Conservation (phyloP, 1,140 invertebrate genomes). For the Bombus haemorrhoidalis region DNA sequence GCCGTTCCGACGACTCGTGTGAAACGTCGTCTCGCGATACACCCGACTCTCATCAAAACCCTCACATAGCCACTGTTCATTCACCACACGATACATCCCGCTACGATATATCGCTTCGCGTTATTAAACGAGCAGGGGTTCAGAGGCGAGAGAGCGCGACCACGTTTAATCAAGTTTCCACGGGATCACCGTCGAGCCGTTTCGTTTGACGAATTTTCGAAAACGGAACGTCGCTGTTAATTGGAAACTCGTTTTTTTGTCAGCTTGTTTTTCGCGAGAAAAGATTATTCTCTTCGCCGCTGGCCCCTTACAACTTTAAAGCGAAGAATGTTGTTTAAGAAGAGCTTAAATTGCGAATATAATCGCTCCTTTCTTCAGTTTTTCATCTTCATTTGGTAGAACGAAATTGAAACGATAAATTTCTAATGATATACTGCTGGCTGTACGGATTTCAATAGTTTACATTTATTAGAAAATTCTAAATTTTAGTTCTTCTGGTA, state of each 20-base stretch:
- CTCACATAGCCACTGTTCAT: conserved; percentile 40
- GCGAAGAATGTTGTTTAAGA: background rate
- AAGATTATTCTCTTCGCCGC: background rate
- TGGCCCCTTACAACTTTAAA: background rate
- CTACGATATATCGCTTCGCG: conserved; percentile 25
- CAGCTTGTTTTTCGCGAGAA: background rate
- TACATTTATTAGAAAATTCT: too few relatives aligned
- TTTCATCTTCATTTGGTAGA: background rate
- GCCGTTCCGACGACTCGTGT: background rate
- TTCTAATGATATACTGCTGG: too few relatives aligned
- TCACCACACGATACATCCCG: conserved; percentile 48
- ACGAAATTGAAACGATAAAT: background rate
- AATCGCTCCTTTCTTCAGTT: background rate
- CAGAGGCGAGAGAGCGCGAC: background rate
- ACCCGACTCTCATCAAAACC: conserved; percentile 13
- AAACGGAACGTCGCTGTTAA: conserved; percentile 4
- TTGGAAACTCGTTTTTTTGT: conserved; percentile 22
- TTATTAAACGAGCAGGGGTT: conserved; percentile 34
- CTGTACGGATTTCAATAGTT: too few relatives aligned
- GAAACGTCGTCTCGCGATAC: background rate
- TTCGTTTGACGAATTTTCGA: conserved; percentile 16
- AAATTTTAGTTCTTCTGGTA: too few relatives aligned
- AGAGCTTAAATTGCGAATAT: background rate
- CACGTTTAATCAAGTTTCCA: conserved; percentile 39
- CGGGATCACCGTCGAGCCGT: background rate